Evolutionary conservation across 1,140 invertebrate species (phyloP).

Genomic region (Theocolax elegans): DNA sequence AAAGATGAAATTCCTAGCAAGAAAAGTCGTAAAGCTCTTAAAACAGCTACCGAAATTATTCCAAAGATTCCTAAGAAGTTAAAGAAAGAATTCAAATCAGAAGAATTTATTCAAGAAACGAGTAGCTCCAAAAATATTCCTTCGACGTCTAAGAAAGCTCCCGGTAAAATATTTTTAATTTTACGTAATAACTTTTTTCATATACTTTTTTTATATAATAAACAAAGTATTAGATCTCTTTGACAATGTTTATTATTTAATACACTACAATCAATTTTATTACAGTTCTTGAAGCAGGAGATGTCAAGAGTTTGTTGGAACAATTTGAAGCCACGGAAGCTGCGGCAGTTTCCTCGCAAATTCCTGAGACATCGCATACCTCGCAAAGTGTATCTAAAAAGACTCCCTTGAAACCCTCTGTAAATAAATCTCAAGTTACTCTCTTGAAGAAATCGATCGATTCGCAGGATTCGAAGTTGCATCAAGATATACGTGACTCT

Average conservation of each 20-base stretch:
- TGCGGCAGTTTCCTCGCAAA: background rate
- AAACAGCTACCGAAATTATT: background rate
- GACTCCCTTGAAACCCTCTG: background rate
- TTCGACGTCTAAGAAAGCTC: conserved; percentile 10
- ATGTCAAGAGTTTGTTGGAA: conserved; percentile 68
- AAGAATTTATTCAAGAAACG: conserved; percentile 20
- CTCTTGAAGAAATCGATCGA: conserved; percentile 45
- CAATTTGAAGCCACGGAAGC: conserved; percentile 69
- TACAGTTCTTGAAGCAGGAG: conserved; percentile 67
- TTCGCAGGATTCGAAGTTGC: conserved; percentile 46
- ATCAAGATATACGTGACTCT: conserved; percentile 61
- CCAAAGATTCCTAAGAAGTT: conserved; percentile 15
- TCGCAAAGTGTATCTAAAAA: background rate
- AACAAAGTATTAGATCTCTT: no score
- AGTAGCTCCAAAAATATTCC: conserved; percentile 14
- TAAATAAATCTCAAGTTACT: conserved; percentile 35
- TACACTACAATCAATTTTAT: conserved; percentile 14
- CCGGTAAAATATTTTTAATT: no score
- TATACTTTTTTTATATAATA: background rate
- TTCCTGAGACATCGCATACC: background rate
- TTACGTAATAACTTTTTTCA: background rate
- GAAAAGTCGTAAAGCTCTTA: conserved; percentile 5
- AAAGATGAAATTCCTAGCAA: conserved; percentile 6
- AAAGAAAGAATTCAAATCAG: conserved; percentile 15
- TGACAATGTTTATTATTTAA: no score